These are phyloP conservation scores for Felis chaus DNA, from an alignment of 2,113 vertebrate genomes.

Conservation along the genomic window DNA sequence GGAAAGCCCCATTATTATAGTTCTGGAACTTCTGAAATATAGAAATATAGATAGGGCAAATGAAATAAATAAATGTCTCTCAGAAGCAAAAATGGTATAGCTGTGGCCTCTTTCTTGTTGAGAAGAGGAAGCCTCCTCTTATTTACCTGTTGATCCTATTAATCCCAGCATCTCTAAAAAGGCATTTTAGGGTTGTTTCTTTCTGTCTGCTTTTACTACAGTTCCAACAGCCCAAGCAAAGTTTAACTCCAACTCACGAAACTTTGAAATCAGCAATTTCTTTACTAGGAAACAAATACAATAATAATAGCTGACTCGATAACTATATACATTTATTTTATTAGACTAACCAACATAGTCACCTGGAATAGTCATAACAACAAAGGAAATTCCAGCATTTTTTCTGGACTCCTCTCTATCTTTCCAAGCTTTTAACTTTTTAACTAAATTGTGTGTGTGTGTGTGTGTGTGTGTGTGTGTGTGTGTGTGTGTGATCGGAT, in stretches of 20 bases:
- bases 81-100: not conserved
- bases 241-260: not conserved
- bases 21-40: not conserved
- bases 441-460: not conserved
- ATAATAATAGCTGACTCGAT: not conserved
- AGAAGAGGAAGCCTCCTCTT: not conserved
- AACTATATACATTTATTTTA: not conserved
- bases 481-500: not conserved
- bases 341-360: not conserved
- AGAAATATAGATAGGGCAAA: not conserved
- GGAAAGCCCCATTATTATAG: not conserved
- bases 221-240: not conserved
- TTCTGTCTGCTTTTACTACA: not conserved
- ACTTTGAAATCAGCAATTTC: not conserved
- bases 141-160: not conserved
- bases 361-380: not conserved
- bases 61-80: not conserved
- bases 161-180: not conserved
- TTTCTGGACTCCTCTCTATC: not conserved
- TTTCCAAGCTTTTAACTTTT: not conserved
- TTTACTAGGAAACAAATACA: not conserved
- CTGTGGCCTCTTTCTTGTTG: not conserved
- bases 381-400: not conserved
- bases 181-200: not conserved
- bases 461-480: not conserved